A percentile compares a stretch with the other conserved stretches of the same genome.
phyloP scores from a whole-genome alignment of 2,797 vertebrate species.

The Crotalus adamanteus region DNA sequence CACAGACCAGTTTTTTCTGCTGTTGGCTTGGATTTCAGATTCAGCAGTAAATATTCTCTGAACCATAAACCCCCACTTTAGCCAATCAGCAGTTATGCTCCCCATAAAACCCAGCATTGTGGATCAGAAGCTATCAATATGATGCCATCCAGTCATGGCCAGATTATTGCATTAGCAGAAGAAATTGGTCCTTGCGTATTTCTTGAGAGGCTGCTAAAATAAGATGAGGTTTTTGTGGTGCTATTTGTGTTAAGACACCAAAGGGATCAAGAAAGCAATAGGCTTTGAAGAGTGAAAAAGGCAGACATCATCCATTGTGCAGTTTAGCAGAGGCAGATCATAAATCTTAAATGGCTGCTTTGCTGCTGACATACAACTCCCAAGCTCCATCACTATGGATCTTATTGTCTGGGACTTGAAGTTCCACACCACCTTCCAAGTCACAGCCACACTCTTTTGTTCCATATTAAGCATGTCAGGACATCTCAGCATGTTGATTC shows the following conservation, averaged over 20 bases:
- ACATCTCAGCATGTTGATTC: too few relatives aligned
- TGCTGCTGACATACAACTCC: neutral
- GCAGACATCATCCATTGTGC: neutral
- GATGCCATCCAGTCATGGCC: neutral
- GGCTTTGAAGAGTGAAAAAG: neutral
- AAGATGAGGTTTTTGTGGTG: conserved; percentile 12
- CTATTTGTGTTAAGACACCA: neutral
- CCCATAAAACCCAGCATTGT: conserved; percentile 19
- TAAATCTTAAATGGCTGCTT: neutral
- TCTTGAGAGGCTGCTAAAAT: conserved; percentile 12
- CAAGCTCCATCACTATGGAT: neutral
- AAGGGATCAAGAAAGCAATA: neutral
- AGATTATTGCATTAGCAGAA: neutral
- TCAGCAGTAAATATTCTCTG: neutral
- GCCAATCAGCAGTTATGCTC: conserved; percentile 1
- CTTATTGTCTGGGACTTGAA: neutral
- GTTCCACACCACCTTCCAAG: neutral
- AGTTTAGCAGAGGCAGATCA: neutral
- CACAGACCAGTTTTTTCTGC: neutral
- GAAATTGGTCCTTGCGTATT: neutral
- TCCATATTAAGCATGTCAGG: neutral
- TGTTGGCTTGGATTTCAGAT: neutral
- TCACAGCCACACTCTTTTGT: neutral
- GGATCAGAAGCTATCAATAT: conserved; percentile 6
- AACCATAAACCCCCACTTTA: neutral